Conservation (phyloP, 2,888 invertebrate genomes). For the Chrysina gloriosa region DNA sequence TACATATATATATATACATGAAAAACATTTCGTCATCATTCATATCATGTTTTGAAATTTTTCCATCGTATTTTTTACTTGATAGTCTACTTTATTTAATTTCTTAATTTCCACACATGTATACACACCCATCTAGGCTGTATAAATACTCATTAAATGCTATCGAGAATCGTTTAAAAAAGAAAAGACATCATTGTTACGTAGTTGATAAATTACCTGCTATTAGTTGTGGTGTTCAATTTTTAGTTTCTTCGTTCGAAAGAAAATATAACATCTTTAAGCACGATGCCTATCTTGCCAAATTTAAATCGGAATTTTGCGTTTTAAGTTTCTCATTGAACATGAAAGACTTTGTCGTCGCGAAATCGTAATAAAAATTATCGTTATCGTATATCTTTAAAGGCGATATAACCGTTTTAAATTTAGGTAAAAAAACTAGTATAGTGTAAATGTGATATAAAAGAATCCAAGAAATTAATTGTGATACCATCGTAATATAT, state of each 20-base stretch:
- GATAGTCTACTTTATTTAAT: too few species aligned
- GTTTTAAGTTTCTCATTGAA: neutral
- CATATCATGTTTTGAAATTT: too few species aligned
- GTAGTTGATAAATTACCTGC: neutral
- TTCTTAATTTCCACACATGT: too few species aligned
- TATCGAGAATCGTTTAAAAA: neutral
- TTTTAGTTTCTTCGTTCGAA: neutral
- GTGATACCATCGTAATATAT: slow-evolving; percentile 33
- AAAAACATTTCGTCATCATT: too few species aligned
- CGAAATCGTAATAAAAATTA: neutral
- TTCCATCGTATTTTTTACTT: too few species aligned
- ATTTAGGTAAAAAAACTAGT: slow-evolving; percentile 13
- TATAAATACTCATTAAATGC: neutral
- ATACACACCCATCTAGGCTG: too few species aligned
- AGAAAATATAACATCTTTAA: slow-evolving; percentile 12
- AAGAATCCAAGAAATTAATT: slow-evolving; percentile 30
- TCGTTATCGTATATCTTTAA: slow-evolving; percentile 6
- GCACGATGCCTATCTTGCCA: slow-evolving; percentile 22
- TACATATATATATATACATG: too few species aligned
- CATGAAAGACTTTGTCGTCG: neutral
- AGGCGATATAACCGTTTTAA: slow-evolving; percentile 17
- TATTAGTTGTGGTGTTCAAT: slow-evolving; percentile 30
- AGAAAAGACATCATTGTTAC: slow-evolving; percentile 4
- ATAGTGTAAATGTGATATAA: slow-evolving; percentile 32
- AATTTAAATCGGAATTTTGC: slow-evolving; percentile 1